Conservation (phyloP, 2,797 vertebrate genomes). For the Staurois parvus region DNA sequence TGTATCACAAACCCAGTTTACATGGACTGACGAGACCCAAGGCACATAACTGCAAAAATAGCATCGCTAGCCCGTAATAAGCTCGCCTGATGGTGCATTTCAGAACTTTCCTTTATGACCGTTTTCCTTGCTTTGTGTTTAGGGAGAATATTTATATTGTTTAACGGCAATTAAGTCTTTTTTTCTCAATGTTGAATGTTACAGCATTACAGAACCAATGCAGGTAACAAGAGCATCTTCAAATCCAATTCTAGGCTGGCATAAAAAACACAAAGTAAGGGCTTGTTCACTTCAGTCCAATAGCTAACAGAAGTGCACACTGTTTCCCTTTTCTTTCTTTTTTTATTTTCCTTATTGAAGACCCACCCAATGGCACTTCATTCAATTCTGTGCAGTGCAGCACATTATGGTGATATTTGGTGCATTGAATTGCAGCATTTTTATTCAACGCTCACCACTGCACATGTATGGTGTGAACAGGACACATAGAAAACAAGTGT, state of each 20-base stretch:
- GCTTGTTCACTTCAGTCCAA: too few relatives aligned
- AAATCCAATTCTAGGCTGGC: neutral
- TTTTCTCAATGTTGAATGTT: neutral
- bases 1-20: conserved; percentile 57
- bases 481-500: too few relatives aligned
- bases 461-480: too few relatives aligned
- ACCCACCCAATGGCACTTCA: too few relatives aligned
- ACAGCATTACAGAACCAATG: neutral
- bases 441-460: too few relatives aligned
- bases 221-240: neutral
- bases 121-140: neutral
- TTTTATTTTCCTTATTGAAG: too few relatives aligned
- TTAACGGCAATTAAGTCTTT: neutral
- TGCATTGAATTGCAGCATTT: too few relatives aligned
- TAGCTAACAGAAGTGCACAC: too few relatives aligned
- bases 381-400: too few relatives aligned
- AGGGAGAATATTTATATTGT: neutral
- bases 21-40: conserved; percentile 54
- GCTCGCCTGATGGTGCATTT: conserved; percentile 19
- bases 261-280: too few relatives aligned
- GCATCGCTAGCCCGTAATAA: conserved; percentile 33
- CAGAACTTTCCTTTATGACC: conserved; percentile 16
- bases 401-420: too few relatives aligned
- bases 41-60: conserved; percentile 30
- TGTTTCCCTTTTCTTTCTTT: too few relatives aligned